Base-by-base conservation (phyloP, 2,113 vertebrate genomes). In the Perca flavescens region DNA sequence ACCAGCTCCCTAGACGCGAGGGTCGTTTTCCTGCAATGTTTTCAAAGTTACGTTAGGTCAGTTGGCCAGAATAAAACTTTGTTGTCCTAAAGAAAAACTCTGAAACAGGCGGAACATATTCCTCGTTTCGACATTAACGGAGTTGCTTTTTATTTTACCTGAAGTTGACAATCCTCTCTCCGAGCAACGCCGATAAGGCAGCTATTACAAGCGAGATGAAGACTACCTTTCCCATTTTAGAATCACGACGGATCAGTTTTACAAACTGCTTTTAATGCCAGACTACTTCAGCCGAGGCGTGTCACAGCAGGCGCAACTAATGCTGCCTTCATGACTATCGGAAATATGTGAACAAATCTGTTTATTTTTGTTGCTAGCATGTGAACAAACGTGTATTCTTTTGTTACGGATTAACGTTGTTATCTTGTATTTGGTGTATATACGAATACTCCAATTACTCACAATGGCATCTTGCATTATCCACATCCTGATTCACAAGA, bases 191-290 rank as follows among this genome's bases (percentile, higher is more conserved):
- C 6, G 94, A 36, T 6, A 94, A 2, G 1, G 58, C 87, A 19
- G 91, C 91, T 0, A 93, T 22, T 19, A 82, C 3, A 25, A 95
- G 2, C 0, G 93, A 86, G 16, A 93, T 6, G 0, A 82, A 25
- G 0, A 10, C 58, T 0, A 93, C 0, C 47, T 93, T 94, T 3
- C 91, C 94, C 95, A 96, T 96, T 31, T 78, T 86, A 13, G 5
- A 74, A 16, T 10, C n/a, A 2, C 2, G 0, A 2, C 2, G 0
- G 0, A 0, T 1, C 9, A 12, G 1, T 15, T 15, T 7, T 1
- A 5, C 13, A 16, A 28, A 62, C 8, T 58, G 22, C 13, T 7
- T 36, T 12, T 1, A 28, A 3, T 13, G 1, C 0, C 3, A 0
- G 6, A n/a, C 0, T 0, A 14, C 0, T 0, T 1, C 4, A 47